Evolutionary conservation across 2,113 vertebrate genomes (phyloP).

Genomic region (Nannobrachium achirus): DNA sequence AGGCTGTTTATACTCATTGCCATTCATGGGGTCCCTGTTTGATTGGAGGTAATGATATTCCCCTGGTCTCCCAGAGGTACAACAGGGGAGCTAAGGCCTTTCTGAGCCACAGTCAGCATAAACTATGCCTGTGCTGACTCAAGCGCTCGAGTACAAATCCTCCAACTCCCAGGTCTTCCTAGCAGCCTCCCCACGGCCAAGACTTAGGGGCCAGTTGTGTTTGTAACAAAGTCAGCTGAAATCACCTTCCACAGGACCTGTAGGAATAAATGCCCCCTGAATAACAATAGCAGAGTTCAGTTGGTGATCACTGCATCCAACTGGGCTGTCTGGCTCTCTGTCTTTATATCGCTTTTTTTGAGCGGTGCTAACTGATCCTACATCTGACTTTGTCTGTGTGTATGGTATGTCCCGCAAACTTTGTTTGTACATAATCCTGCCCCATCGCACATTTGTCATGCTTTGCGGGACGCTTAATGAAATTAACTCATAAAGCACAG

Average conservation of each 20-base stretch:
- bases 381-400: slow-evolving; percentile 39
- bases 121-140: slow-evolving; percentile 65
- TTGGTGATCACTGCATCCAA: slow-evolving; percentile 19
- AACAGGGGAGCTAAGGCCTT: slow-evolving; percentile 35
- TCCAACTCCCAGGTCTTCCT: slow-evolving; percentile 35
- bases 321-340: slow-evolving; percentile 29
- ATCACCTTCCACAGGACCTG: slow-evolving; percentile 14
- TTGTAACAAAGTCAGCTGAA: slow-evolving; percentile 63
- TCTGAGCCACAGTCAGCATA: slow-evolving; percentile 67
- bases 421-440: too few species aligned
- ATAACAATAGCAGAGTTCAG: slow-evolving; percentile 46
- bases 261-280: slow-evolving; percentile 40
- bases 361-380: too few species aligned
- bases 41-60: slow-evolving; percentile 69
- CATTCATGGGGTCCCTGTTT: slow-evolving; percentile 58
- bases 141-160: slow-evolving; percentile 41
- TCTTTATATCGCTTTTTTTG: slow-evolving; percentile 28
- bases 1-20: slow-evolving; percentile 56
- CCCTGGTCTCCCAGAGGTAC: slow-evolving; percentile 39
- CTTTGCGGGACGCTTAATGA: too few species aligned
- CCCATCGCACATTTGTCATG: too few species aligned
- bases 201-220: slow-evolving; percentile 28
- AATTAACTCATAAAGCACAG: too few species aligned
- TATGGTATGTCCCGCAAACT: too few species aligned
- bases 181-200: slow-evolving; percentile 32